Evolutionary conservation across 2,888 invertebrate genomes (phyloP).

Genomic region (Protonemura montana): DNA sequence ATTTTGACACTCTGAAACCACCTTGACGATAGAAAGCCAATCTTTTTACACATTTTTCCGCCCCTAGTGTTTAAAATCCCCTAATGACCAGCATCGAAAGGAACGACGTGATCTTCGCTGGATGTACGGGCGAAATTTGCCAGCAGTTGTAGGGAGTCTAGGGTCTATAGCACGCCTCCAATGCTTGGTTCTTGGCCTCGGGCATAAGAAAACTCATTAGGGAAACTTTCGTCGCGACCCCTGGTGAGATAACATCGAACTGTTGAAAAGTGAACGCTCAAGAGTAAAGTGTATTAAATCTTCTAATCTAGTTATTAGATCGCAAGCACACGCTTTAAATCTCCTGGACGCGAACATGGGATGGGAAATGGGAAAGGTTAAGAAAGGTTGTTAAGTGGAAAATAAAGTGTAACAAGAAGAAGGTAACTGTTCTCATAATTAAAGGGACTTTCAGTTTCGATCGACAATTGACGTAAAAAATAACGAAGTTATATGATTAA

Average conservation of each 20-base stretch:
- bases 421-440: too few species aligned
- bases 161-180: too few species aligned
- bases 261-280: neutral
- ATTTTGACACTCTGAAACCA: too few species aligned
- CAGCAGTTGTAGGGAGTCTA: neutral
- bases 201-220: neutral
- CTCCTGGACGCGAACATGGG: neutral
- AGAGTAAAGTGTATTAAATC: slow-evolving; percentile 2
- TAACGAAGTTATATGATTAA: too few species aligned
- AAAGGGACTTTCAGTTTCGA: too few species aligned
- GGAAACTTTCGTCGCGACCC: slow-evolving; percentile 5
- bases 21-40: too few species aligned
- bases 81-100: neutral
- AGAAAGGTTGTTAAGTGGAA: neutral
- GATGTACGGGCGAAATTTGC: neutral
- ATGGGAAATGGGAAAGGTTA: neutral
- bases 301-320: neutral
- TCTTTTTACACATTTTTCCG: neutral
- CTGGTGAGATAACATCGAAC: neutral
- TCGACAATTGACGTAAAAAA: too few species aligned
- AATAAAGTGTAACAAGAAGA: neutral
- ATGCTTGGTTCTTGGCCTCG: neutral
- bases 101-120: neutral
- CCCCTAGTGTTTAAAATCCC: neutral
- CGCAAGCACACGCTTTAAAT: slow-evolving; percentile 12